Evolutionary conservation across 2,113 vertebrate genomes (phyloP), one percentile per base, ranked within the genome.

Genomic region (Erinaceus europaeus): DNA sequence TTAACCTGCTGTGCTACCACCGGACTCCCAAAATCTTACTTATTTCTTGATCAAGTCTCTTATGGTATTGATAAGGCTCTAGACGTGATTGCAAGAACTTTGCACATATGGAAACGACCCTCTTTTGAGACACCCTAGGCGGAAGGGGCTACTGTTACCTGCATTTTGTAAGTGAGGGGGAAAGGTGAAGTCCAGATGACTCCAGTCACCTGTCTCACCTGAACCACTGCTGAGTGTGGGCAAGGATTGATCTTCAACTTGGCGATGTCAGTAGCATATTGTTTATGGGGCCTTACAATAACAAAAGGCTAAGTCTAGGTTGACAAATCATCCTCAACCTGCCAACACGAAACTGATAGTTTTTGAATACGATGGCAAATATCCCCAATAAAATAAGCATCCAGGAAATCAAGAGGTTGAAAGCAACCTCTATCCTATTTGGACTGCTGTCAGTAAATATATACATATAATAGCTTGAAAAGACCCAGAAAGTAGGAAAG

Each of bases 11-110:
- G n/a, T n/a, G n/a, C n/a, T n/a, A n/a, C n/a, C n/a, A n/a, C n/a
- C n/a, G n/a, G n/a, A n/a, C n/a, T n/a, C n/a, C n/a, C n/a, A n/a
- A 78, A 87, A 29, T 61, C 69, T 46, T 86, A 61, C 27, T 90
- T 38, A 69, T 73, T 86, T 86, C 2, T 57, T 72, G n/a, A 61
- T 84, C 64, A 75, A 59, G 44, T 64, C 0, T 48, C 79, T 44
- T 64, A 9, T 64, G 17, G 17, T 29, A 14, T 11, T 68, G 64
- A 59, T 6, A 52, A 48, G n/a, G 17, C 74, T 53, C 13, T 21
- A 44, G 9, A 23, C 25, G 36, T 18, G 86, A 38, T 29, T 34
- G 15, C 77, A 84, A 84, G 48, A 76, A 68, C 21, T 76, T 77
- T 53, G 20, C 32, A 89, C n/a, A 53, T 62, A 59, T 15, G 8